Conservation (phyloP, 2,888 invertebrate species). For the Esperia sulphurella region DNA sequence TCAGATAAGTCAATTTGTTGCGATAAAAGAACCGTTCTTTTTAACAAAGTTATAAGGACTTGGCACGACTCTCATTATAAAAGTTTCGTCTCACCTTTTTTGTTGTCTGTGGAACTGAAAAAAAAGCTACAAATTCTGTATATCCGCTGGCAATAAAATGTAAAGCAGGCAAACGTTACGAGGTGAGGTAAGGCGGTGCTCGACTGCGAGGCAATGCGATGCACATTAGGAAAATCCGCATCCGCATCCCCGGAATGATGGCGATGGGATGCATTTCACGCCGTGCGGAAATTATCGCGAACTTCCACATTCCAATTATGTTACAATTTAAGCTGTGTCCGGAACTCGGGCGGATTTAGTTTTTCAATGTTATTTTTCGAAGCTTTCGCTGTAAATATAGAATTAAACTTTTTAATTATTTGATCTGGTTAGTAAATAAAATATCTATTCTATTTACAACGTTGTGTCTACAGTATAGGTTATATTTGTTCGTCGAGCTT, state of each 20-base stretch:
- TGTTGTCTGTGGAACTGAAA: background rate
- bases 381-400: too few relatives aligned
- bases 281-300: slow-evolving; percentile 26
- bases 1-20: slow-evolving; percentile 2
- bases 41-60: background rate
- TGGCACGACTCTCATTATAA: background rate
- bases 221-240: slow-evolving; percentile 26
- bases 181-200: background rate
- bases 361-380: too few relatives aligned
- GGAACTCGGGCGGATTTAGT: slow-evolving; percentile 11
- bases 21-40: background rate
- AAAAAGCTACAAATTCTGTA: background rate
- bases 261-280: slow-evolving; percentile 20
- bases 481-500: too few relatives aligned
- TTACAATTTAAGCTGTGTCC: slow-evolving; percentile 28
- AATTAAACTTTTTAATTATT: too few relatives aligned
- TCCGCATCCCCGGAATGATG: slow-evolving; percentile 16
- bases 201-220: slow-evolving; percentile 13
- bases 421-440: too few relatives aligned
- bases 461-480: too few relatives aligned
- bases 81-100: background rate
- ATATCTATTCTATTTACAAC: too few relatives aligned
- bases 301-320: slow-evolving; percentile 29
- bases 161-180: slow-evolving; percentile 6
- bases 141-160: slow-evolving; percentile 5